Evolutionary conservation across 1,140 invertebrate genomes (phyloP), one percentile per base, ranked within the genome.

Genomic region (Babylonia areolata): DNA sequence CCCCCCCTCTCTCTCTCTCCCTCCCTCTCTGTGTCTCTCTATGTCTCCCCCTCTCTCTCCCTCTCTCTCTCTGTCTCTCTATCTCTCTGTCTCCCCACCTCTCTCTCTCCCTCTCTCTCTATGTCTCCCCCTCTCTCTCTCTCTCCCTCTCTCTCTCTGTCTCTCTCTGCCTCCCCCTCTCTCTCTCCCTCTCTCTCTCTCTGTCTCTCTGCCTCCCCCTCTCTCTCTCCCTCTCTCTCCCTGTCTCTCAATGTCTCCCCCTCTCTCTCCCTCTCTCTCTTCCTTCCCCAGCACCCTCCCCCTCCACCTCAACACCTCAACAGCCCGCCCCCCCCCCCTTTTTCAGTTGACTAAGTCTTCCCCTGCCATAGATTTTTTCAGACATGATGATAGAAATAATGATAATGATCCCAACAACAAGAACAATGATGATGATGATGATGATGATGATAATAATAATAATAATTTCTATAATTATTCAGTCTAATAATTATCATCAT

Each of bases 211-310:
- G 9, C 28, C 75, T 37, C 28, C 28, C 40, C 31, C 40, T 42
- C 40, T 78, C 75, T 46, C 40, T 46, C 51, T 81, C 79, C 28
- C 31, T 33, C 79, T 46, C 79, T 51, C 51, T 81, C 33, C 42
- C 40, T 81, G 20, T 40, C 40, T 81, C 58, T 64, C 58, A 12
- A 6, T 64, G 9, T 64, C 58, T 64, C 58, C 23, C 20, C 23
- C 58, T 64, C 58, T 64, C 58, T 64, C 58, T 64, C 58, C 23
- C 58, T 64, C 58, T 64, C 58, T 64, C 58, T 64, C 58, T 3
- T 23, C 28, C 46, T 51, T 51, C 6, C 20, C 46, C 20, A 6
- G 6, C 46, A 11, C 79, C n/a, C 79, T 51, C 51, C 42, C 33
- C 42, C 40, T 81, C 51, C 17, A 12, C 42, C 58, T 64, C 58